Evolutionary conservation across 2,113 vertebrate genomes (phyloP).

Genomic region (Atlantisia rogersi): DNA sequence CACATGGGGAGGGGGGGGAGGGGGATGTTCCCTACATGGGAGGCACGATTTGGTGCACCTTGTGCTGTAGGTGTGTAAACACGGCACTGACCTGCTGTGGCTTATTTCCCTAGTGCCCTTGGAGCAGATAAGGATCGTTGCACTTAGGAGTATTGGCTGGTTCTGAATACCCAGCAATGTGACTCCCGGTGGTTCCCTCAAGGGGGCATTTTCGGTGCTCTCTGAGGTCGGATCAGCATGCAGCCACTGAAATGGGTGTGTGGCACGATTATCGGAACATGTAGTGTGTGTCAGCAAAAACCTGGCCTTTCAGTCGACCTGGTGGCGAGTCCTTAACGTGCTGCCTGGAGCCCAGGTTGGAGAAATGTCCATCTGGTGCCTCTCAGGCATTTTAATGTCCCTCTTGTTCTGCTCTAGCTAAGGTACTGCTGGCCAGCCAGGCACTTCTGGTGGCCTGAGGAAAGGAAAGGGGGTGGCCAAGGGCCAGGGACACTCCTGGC

Average conservation of each 20-base stretch:
- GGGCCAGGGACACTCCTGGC: neutral
- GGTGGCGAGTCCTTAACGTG: neutral
- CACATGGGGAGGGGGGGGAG: neutral
- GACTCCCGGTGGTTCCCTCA: neutral
- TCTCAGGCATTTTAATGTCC: neutral
- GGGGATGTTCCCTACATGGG: neutral
- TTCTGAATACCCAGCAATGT: neutral
- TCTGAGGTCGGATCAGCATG: neutral
- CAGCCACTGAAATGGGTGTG: accelerated
- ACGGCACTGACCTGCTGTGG: neutral
- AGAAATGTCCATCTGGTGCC: accelerated
- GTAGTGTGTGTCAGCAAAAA: neutral
- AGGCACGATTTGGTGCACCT: neutral
- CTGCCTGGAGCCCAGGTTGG: neutral
- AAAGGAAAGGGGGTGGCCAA: neutral
- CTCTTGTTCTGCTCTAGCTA: neutral
- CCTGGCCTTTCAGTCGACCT: neutral
- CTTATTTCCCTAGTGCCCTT: neutral
- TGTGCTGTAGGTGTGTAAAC: neutral
- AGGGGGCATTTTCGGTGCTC: neutral
- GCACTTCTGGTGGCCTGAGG: neutral
- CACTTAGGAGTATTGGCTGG: neutral
- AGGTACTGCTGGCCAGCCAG: too few relatives aligned
- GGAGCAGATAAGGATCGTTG: neutral
- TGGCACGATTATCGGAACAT: neutral